Conservation (phyloP, 2,113 vertebrate genomes). For the Poicephalus gulielmi region DNA sequence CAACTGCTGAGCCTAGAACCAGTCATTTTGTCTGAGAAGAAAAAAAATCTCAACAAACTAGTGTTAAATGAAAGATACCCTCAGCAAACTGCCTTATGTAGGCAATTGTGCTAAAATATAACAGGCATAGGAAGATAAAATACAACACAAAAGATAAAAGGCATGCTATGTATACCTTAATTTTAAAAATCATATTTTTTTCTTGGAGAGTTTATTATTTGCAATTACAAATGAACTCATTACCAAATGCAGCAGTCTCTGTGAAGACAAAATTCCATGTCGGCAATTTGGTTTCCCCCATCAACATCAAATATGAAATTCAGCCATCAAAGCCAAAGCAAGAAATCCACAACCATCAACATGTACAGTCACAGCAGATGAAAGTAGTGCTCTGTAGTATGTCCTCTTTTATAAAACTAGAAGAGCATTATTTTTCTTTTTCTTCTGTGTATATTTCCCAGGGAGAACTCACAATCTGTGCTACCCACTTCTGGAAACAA, state of each 20-base stretch:
- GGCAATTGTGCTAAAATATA: background rate
- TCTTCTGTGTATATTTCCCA: background rate
- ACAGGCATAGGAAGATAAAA: background rate
- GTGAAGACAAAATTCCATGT: background rate
- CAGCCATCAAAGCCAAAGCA: background rate
- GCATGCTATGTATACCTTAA: background rate
- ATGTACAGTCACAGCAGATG: background rate
- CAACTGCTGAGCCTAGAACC: background rate
- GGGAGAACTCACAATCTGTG: background rate
- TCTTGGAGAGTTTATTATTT: background rate
- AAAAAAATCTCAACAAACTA: background rate
- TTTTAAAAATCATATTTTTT: background rate
- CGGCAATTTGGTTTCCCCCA: background rate
- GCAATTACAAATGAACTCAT: background rate
- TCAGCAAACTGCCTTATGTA: background rate
- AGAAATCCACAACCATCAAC: background rate
- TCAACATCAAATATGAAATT: background rate
- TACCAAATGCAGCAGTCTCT: background rate
- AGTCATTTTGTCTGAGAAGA: background rate
- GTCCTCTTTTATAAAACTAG: background rate
- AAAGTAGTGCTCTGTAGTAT: background rate
- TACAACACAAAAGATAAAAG: background rate
- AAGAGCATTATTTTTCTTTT: background rate
- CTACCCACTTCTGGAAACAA: constrained; percentile 19
- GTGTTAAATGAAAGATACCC: background rate